phyloP scores from a whole-genome alignment of 1,140 invertebrate genomes.

The Acyrthosiphon pisum region DNA sequence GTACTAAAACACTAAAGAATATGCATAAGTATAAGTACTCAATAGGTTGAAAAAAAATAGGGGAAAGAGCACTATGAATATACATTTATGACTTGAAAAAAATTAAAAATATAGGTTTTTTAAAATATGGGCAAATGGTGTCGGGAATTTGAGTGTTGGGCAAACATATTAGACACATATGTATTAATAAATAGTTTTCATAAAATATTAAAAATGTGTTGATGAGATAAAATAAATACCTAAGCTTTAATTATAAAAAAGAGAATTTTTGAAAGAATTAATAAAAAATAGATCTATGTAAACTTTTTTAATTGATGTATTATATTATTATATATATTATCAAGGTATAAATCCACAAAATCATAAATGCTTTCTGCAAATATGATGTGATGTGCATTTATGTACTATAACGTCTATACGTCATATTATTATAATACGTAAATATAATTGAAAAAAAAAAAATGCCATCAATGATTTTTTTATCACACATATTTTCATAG shows the following conservation, averaged over 20 bases:
- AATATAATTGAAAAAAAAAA: neutral
- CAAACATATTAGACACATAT: too few relatives aligned
- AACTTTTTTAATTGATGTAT: neutral
- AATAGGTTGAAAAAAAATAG: too few relatives aligned
- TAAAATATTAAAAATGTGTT: neutral
- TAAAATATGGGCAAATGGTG: too few relatives aligned
- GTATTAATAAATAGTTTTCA: too few relatives aligned
- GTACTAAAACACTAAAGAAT: neutral
- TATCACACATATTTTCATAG: neutral
- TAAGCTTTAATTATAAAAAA: neutral
- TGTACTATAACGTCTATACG: neutral
- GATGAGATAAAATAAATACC: neutral
- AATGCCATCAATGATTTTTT: neutral
- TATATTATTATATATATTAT: too few relatives aligned
- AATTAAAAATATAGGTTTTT: too few relatives aligned
- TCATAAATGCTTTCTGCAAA: neutral
- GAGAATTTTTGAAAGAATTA: too few relatives aligned
- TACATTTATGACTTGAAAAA: too few relatives aligned
- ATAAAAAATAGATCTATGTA: neutral
- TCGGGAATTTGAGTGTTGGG: too few relatives aligned
- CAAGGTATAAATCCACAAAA: neutral
- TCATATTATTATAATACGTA: neutral
- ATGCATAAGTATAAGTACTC: neutral
- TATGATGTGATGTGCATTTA: neutral
- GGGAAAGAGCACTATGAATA: too few relatives aligned